These are phyloP conservation scores for Platygyra sinensis DNA, from an alignment of 64 coral and sea anemone species.

Conservation along the genomic window DNA sequence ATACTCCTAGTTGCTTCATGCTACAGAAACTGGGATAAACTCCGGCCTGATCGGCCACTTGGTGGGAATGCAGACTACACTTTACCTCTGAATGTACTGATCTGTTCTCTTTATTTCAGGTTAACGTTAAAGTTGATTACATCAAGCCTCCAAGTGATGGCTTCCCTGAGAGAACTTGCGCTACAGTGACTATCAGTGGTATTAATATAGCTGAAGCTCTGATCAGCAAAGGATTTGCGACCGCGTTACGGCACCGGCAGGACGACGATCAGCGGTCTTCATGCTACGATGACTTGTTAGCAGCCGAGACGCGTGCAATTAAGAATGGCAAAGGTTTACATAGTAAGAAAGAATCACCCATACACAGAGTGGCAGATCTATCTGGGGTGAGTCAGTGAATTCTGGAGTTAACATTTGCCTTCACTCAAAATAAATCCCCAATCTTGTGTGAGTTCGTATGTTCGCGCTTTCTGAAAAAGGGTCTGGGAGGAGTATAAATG, in stretches of 20 bases:
- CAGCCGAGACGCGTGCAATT: slow-evolving; percentile 87
- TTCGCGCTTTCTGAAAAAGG: background rate
- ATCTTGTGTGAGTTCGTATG: background rate
- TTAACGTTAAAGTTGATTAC: slow-evolving; percentile 89
- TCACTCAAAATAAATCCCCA: background rate
- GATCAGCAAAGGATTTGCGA: slow-evolving; percentile 95
- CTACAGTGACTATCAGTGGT: slow-evolving; percentile 80
- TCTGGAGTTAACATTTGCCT: background rate
- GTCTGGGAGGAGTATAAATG: background rate
- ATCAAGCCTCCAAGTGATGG: slow-evolving; percentile 94
- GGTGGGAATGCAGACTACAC: too few species aligned
- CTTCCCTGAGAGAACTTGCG: slow-evolving; percentile 93
- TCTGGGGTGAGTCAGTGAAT: slow-evolving; percentile 60
- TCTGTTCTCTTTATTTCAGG: slow-evolving; percentile 32
- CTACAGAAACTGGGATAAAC: too few species aligned
- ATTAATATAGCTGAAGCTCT: slow-evolving; percentile 92
- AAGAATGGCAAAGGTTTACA: slow-evolving; percentile 96
- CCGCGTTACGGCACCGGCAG: slow-evolving; percentile 87
- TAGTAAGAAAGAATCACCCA: slow-evolving; percentile 87
- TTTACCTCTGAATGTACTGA: too few species aligned
- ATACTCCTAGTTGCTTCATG: too few species aligned
- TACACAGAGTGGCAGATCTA: slow-evolving; percentile 89
- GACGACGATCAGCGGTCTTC: slow-evolving; percentile 99
- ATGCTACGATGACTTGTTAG: slow-evolving; percentile 89
- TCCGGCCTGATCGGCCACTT: too few species aligned